Evolutionary conservation across 2,888 invertebrate genomes (phyloP).

Genomic region (Scotopteryx bipunctaria): DNA sequence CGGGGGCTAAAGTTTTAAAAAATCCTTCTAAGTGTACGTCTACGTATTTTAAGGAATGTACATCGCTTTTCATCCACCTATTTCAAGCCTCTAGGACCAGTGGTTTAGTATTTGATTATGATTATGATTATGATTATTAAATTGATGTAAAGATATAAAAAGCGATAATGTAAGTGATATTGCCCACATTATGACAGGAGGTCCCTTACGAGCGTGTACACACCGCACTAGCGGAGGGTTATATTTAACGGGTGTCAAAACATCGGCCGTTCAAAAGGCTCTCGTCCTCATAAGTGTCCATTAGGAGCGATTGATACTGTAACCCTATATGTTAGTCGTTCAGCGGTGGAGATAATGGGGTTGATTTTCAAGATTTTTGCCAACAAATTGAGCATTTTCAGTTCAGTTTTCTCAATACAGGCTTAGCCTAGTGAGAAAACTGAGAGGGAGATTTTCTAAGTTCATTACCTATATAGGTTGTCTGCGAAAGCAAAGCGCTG

Average conservation of each 20-base stretch:
- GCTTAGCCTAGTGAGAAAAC: neutral
- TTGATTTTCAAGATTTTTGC: slow-evolving; percentile 52
- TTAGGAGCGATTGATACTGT: slow-evolving; percentile 70
- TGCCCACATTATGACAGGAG: neutral
- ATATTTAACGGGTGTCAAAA: slow-evolving; percentile 63
- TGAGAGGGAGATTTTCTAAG: too few relatives aligned
- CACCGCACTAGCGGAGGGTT: slow-evolving; percentile 37
- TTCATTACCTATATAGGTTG: too few relatives aligned
- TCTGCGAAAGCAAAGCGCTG: too few relatives aligned
- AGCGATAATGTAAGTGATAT: slow-evolving; percentile 30
- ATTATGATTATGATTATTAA: too few relatives aligned
- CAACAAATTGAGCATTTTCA: slow-evolving; percentile 33
- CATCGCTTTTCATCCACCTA: too few relatives aligned
- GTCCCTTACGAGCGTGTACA: slow-evolving; percentile 35
- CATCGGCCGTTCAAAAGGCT: slow-evolving; percentile 57
- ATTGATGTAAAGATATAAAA: slow-evolving; percentile 15
- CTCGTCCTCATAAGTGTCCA: slow-evolving; percentile 71
- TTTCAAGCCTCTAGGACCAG: too few relatives aligned
- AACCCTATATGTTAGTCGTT: slow-evolving; percentile 77
- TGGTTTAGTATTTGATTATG: too few relatives aligned
- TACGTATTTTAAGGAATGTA: too few relatives aligned
- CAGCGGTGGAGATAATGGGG: slow-evolving; percentile 60
- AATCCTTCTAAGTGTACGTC: too few relatives aligned
- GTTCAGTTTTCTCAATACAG: neutral
- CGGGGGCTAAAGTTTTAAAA: too few relatives aligned